Base-by-base conservation (phyloP, 2,888 invertebrate species). In the Alsophila aescularia region DNA sequence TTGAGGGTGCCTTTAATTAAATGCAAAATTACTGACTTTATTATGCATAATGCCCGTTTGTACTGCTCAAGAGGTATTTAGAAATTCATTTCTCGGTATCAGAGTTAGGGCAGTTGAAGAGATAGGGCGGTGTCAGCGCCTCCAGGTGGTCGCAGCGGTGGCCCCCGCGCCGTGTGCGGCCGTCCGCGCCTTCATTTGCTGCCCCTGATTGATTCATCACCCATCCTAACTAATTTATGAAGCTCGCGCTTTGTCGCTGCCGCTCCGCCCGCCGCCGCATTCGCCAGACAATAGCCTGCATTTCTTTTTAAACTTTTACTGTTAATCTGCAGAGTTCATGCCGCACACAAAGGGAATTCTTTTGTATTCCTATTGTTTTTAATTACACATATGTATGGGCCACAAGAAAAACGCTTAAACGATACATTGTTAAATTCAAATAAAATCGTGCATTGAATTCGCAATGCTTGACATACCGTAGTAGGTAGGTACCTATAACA, bases 121-220 rank as follows among this genome's bases (percentile, higher is more conserved):
- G 34, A 29, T 36, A 47, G 59, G 64, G 53, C 52, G 64, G n/a
- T 50, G 36, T 41, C 37, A 47, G 41, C 34, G 53, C 49, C 62
- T 58, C 32, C 64, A 70, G 73, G 72, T 70, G 75, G 70, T 68
- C 75, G 50, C 53, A 58, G 66, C 67, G 70, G 73, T 66, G 70
- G 70, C 67, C 85, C 14, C 32, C 29, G 10, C 54, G 60, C 79
- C 70, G 85, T 88, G 88, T 86, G 88, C 77, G 87, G 86, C 75
- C 85, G 60, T 69, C 64, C 57, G 57, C 69, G 62, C 62, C 60
- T 82, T 87, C 82, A 85, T 86, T 87, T 86, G 74, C 54, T 54
- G 48, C 69, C 66, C 68, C 77, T 87, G 88, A 89, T 88, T 90
- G 89, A 90, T 90, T 89, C 88, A 88, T 87, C 82, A 86, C 72